Evolutionary conservation across 2,888 invertebrate genomes (phyloP), one percentile per base, ranked within the genome.

Genomic region (Plebejus melissa): DNA sequence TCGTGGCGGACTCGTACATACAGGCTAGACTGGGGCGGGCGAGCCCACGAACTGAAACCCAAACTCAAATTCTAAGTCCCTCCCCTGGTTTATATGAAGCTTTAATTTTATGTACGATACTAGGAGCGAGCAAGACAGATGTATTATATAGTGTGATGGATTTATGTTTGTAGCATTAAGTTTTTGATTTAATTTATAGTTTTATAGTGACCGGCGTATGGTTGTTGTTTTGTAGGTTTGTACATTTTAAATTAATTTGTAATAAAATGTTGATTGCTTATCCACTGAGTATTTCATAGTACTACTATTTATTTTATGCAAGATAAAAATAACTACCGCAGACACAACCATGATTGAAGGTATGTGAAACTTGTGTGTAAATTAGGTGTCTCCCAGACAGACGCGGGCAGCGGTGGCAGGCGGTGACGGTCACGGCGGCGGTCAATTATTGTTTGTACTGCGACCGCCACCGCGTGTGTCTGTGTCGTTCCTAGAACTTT

Each of bases 1-100:
- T 95, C 96, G 87, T 99, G 99, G 99, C 95, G 99, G 84, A 96
- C 98, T 84, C 96, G 98, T 84, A 95, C 96, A 82, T 99, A 98
- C 92, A 96, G 97, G 87, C 94, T 99, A 79, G 96, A 97, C 82
- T 99, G 99, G 99, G 99, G 99, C 79, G 99, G 99, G 57, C 93
- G 97, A 72, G 98, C 98, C 74, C 98, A 98, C 85, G 98, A 98
- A 94, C 95, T 98, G 80, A 96, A 96, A 86, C 95, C 96, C 79
- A 96, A 96, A 89, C 95, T 95, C 83, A 95, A 96, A 88, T 95
- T 95, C 88, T 95, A 86, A 91, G 84, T 82, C 28, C 76, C 77
- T 78, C 80, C 82, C 82, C 83, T 81, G 81, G 81, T 82, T 83
- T 83, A 82, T 82, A 80, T 76, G 86, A 88, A 90, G 90, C 89